Base-by-base conservation (phyloP, 2,113 vertebrate species). In the Pachyramphus minor region DNA sequence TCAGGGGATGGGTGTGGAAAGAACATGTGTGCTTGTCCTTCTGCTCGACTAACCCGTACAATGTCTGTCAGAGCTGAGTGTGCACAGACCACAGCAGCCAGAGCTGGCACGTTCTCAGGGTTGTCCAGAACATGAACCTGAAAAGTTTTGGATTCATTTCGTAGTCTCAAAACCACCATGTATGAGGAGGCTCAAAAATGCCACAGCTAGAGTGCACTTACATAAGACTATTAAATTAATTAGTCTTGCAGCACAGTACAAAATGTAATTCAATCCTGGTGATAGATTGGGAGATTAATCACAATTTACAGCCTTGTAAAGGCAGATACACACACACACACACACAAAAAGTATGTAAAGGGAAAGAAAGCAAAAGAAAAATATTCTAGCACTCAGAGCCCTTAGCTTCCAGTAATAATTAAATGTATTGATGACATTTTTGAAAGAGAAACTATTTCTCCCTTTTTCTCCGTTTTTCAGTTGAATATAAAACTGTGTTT, bases 291-390 rank as follows among this genome's bases (percentile, higher is more conserved):
- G 53, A 89, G 76, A 94, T 95, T 92, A 90, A 96, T 90, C 83
- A 84, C 52, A 94, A 93, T 96, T 95, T 95, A 92, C 56, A 93
- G 83, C 68, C 63, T 84, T 91, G 72, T 92, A 87, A 93, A 90
- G n/a, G 83, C 68, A 94, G 59, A 93, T 30, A 74, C 6, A 37
- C 71, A 59, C 15, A 78, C 13, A 25, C 3, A 33, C 14, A 27
- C 19, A 8, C 22, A 14, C 6, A 47, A 69, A 13, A 60, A 66
- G 6, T 20, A 44, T 28, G 68, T 18, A 82, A 52, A 79, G 89
- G 56, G 7, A 62, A 68, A 84, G 11, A 92, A 91, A 68, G 14
- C 16, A 68, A 68, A 67, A 80, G 10, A 89, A 89, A 94, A 89
- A 56, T 90, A 77, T 84, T 78, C 44, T 39, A 86, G 44, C n/a